Conservation (phyloP, 2,888 invertebrate species). For the Sarcophaga caerulescens region DNA sequence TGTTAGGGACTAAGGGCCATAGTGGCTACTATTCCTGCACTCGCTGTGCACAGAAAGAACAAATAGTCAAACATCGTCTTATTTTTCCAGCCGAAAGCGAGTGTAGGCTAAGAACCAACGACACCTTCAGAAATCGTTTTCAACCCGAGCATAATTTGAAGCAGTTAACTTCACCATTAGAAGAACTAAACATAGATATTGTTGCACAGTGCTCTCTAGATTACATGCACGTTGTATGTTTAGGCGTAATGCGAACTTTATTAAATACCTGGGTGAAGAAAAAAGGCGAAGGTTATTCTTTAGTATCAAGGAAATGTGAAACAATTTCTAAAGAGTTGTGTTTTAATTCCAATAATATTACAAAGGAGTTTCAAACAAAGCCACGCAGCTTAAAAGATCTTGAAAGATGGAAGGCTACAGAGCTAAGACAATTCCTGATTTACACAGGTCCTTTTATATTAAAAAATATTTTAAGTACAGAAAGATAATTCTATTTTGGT, state of each 20-base stretch:
- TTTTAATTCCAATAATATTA: slow-evolving; percentile 32
- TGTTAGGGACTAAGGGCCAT: slow-evolving; percentile 52
- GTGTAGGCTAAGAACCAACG: slow-evolving; percentile 19
- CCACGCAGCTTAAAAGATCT: slow-evolving; percentile 59
- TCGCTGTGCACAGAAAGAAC: no score
- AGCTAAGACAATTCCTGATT: slow-evolving; percentile 63
- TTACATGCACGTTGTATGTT: slow-evolving; percentile 47
- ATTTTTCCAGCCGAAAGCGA: background rate
- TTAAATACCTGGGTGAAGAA: slow-evolving; percentile 32
- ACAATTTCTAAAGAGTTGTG: slow-evolving; percentile 31
- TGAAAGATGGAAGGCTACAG: slow-evolving; percentile 64
- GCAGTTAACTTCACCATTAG: slow-evolving; percentile 20
- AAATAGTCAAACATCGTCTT: slow-evolving; percentile 4
- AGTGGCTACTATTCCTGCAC: slow-evolving; percentile 16
- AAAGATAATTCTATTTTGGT: no score
- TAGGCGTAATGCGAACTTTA: slow-evolving; percentile 15
- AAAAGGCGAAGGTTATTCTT: slow-evolving; percentile 32
- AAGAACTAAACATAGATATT: slow-evolving; percentile 42
- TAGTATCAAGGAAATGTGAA: slow-evolving; percentile 15
- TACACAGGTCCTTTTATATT: slow-evolving; percentile 62
- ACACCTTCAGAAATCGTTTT: slow-evolving; percentile 37
- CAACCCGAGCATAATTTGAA: slow-evolving; percentile 47
- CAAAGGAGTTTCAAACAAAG: slow-evolving; percentile 58
- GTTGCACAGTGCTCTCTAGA: slow-evolving; percentile 32
- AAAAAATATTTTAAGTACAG: slow-evolving; percentile 56